phyloP scores from a whole-genome alignment of 2,888 invertebrate species.

The Anodontia alba region DNA sequence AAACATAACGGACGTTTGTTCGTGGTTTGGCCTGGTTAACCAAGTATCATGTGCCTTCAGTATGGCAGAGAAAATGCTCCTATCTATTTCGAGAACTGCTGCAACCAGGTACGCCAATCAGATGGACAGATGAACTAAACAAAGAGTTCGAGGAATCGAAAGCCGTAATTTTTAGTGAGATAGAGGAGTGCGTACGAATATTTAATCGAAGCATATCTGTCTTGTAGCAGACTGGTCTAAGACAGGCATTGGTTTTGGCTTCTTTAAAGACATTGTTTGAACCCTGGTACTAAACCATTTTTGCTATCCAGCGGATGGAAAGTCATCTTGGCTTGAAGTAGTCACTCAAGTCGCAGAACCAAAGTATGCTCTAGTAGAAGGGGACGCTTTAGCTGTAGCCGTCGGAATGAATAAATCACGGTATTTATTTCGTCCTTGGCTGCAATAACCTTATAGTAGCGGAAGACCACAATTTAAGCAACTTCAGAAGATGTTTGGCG shows the following conservation, averaged over 20 bases:
- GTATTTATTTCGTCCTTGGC: constrained; percentile 46
- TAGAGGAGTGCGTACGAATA: constrained; percentile 44
- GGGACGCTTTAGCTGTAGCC: neutral
- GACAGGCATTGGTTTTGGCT: constrained; percentile 45
- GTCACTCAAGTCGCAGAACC: no score
- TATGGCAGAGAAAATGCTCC: no score
- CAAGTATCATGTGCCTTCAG: no score
- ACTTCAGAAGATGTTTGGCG: constrained; percentile 34
- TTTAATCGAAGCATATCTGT: constrained; percentile 65
- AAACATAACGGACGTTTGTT: constrained; percentile 65
- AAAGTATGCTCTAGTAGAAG: constrained; percentile 2
- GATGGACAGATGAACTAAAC: constrained; percentile 49
- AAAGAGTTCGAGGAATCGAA: constrained; percentile 37
- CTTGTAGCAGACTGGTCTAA: no score
- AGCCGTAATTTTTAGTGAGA: constrained; percentile 29
- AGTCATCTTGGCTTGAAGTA: constrained; percentile 28
- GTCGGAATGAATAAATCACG: constrained; percentile 32
- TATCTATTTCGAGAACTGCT: constrained; percentile 47
- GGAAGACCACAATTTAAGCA: no score
- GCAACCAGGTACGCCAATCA: constrained; percentile 43
- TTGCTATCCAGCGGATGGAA: constrained; percentile 44
- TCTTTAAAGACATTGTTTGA: constrained; percentile 42
- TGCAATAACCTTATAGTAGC: constrained; percentile 38
- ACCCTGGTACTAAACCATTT: constrained; percentile 13
- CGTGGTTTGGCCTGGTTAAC: constrained; percentile 72